Percentiles rank a stretch among this genome's conserved stretches.
These are phyloP conservation scores for Apostichopus leukothele DNA, from an alignment of 53 echinoderm and acorn worm species.

Conservation along the genomic window DNA sequence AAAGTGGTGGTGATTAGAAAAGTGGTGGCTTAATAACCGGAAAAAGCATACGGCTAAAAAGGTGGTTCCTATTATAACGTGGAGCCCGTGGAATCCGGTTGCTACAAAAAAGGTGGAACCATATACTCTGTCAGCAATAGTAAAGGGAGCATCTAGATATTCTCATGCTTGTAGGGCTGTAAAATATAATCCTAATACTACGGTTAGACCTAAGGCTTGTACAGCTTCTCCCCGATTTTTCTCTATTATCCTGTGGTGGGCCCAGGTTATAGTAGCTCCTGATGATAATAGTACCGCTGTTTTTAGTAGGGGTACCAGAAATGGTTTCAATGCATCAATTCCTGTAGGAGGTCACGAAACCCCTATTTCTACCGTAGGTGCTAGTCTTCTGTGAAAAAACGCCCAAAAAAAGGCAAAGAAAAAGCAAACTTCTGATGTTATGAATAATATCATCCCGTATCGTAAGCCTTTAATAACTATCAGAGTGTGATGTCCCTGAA, in stretches of 20 bases:
- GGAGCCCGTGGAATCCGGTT: constrained; percentile 71
- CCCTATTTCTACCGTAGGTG: constrained; percentile 56
- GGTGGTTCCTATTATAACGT: constrained; percentile 69
- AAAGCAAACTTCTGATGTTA: constrained; percentile 63
- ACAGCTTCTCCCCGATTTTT: constrained; percentile 49
- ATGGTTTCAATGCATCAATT: constrained; percentile 53
- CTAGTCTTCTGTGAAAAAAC: constrained; percentile 58
- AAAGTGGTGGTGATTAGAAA: constrained; percentile 64
- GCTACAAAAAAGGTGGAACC: constrained; percentile 69
- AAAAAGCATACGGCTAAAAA: constrained; percentile 55
- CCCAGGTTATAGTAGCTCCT: constrained; percentile 65
- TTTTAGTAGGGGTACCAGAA: constrained; percentile 59
- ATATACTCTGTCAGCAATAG: constrained; percentile 64
- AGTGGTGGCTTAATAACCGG: constrained; percentile 44
- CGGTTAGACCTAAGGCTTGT: constrained; percentile 51
- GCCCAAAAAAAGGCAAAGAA: constrained; percentile 68
- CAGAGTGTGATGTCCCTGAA: constrained; percentile 53
- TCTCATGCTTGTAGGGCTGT: constrained; percentile 67
- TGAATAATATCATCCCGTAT: constrained; percentile 63
- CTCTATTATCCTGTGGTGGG: constrained; percentile 65
- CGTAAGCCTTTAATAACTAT: constrained; percentile 57
- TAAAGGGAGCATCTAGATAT: constrained; percentile 62
- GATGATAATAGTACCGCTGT: constrained; percentile 63
- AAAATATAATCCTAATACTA: constrained; percentile 52
- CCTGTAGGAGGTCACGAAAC: constrained; percentile 56